Evolutionary conservation across 1,140 invertebrate species (phyloP).

Genomic region (Pomacea maculata): DNA sequence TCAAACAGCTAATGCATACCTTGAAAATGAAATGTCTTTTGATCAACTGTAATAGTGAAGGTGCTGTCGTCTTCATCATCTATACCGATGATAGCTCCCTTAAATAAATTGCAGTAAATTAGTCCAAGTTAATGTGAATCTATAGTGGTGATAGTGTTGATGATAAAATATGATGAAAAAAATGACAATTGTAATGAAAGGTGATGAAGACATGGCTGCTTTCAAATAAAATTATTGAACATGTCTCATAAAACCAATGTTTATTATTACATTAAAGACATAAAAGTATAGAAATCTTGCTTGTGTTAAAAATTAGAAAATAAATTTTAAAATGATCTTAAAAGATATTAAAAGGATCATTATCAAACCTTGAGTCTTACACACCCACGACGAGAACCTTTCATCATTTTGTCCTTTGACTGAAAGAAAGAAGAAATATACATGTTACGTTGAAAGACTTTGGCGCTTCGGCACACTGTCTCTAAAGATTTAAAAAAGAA

Average conservation of each 20-base stretch:
- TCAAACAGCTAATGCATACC: conserved; percentile 56
- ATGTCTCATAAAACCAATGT: too few relatives aligned
- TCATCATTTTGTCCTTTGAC: conserved; percentile 99
- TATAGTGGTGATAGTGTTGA: too few relatives aligned
- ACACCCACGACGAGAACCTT: conserved; percentile 93
- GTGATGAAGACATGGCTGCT: not conserved
- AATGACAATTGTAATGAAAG: not conserved
- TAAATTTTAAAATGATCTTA: not conserved
- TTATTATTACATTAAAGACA: too few relatives aligned
- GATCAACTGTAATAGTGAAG: conserved; percentile 98
- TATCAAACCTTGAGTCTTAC: conserved; percentile 70
- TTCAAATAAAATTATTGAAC: too few relatives aligned
- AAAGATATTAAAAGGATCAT: too few relatives aligned
- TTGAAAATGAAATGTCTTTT: conserved; percentile 99
- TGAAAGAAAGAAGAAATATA: conserved; percentile 69
- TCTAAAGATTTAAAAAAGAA: not conserved
- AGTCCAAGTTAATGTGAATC: too few relatives aligned
- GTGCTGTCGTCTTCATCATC: conserved; percentile 99
- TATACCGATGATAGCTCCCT: conserved; percentile 95
- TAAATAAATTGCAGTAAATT: conserved; percentile 25
- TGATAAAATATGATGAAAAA: not conserved
- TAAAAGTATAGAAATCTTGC: not conserved
- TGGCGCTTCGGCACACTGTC: not conserved
- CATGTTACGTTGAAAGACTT: not conserved
- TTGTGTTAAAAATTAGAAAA: not conserved